Evolutionary conservation across 2,113 vertebrate species (phyloP), one percentile per base, ranked within the genome.

Genomic region (Oenanthe oenanthe): DNA sequence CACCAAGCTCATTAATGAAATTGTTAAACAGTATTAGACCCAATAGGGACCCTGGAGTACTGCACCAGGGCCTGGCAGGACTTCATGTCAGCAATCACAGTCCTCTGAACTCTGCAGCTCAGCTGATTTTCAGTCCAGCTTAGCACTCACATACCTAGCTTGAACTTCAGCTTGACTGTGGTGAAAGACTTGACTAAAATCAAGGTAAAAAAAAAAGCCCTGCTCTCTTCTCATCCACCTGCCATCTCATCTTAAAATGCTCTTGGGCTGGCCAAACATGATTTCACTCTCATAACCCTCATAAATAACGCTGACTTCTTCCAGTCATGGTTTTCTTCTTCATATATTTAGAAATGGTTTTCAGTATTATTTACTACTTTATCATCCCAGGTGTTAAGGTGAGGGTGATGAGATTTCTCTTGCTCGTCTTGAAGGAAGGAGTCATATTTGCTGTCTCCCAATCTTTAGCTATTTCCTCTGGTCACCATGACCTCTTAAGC

Each of bases 71-170:
- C 21, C 51, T 48, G 31, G 5, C 28, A 54, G 34, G 50, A 40
- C 61, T 54, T 68, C 2, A 0, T 40, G 40, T 15, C 45, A n/a
- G 26, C 1, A 1, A 17, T 45, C 29, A 21, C 9, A 54, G 17
- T 31, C 12, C 61, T 63, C 50, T 75, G 32, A 70, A 40, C 32
- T 53, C 36, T 71, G 51, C 25, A 71, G 42, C 7, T 71, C 47
- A 24, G 25, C 34, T 17, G 24, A 9, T 36, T 90, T 83, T 74
- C 77, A 61, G 32, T 65, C 61, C 34, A 36, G 21, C 36, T 36
- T 34, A 29, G 61, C 25, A 15, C 45, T 45, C 36, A 45, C 14
- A 10, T 13, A 45, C 31, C 7, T n/a, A 75, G 16, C 19, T 34
- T 32, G 45, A 60, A 47, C 12, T 66, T 66, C 25, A 26, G 4